These are phyloP conservation scores for Zoanthus solanderi DNA, from an alignment of 92 coral and sea anemone species.

Conservation along the genomic window DNA sequence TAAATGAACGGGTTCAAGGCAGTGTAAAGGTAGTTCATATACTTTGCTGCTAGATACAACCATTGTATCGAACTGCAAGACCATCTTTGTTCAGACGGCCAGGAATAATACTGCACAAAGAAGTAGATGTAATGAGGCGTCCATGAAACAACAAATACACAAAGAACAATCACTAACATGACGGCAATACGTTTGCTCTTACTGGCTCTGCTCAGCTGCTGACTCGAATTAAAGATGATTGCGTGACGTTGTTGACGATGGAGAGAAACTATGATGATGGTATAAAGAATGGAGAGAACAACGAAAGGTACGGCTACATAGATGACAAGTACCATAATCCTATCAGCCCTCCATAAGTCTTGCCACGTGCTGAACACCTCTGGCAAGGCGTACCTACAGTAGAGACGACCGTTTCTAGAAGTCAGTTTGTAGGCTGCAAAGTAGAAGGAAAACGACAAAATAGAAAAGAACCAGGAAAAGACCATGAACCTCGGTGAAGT, in stretches of 20 bases:
- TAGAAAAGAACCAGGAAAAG: slow-evolving; percentile 4
- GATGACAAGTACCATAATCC: neutral
- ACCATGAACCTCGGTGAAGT: neutral
- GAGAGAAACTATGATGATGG: neutral
- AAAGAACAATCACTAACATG: neutral
- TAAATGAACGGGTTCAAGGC: slow-evolving; percentile 15
- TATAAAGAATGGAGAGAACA: neutral
- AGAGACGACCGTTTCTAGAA: neutral
- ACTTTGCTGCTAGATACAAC: neutral
- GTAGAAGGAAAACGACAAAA: neutral
- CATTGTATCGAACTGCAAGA: neutral
- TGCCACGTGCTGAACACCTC: slow-evolving; percentile 2
- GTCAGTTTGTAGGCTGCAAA: neutral
- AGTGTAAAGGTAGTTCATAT: slow-evolving; percentile 12
- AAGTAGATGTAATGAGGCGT: slow-evolving; percentile 1
- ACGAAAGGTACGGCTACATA: neutral
- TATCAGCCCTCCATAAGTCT: slow-evolving; percentile 12
- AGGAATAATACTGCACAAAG: slow-evolving; percentile 1
- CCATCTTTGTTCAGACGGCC: neutral
- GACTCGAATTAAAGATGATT: neutral
- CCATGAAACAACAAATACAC: neutral
- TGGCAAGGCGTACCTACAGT: neutral
- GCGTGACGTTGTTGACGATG: neutral
- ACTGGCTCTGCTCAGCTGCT: neutral
- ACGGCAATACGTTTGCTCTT: neutral